A percentile compares a stretch with the other conserved stretches of the same genome.
These are phyloP conservation scores for Eupeodes corollae DNA, from an alignment of 1,140 invertebrate genomes.

Conservation along the genomic window DNA sequence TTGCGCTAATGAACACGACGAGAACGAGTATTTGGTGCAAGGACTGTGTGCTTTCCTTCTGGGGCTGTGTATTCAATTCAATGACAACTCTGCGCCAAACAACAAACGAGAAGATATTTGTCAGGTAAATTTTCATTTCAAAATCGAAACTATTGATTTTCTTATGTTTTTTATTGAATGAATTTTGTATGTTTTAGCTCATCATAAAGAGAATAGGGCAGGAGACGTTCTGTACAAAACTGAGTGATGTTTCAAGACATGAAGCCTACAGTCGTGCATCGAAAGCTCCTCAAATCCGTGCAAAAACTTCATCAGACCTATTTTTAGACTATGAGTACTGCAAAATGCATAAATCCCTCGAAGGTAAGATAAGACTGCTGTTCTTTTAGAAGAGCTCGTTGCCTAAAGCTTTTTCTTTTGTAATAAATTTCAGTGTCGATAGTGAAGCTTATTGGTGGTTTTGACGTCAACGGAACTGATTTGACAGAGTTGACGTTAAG, in stretches of 20 bases:
- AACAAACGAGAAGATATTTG: constrained; percentile 72
- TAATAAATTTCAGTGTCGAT: constrained; percentile 23
- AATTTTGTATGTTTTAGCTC: constrained; percentile 45
- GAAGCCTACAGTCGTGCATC: constrained; percentile 84
- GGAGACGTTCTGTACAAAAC: constrained; percentile 78
- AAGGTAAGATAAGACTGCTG: constrained; percentile 43
- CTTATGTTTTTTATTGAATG: neutral
- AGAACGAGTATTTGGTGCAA: constrained; percentile 75
- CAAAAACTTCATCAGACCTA: constrained; percentile 64
- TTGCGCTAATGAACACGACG: constrained; percentile 69
- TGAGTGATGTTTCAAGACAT: constrained; percentile 75
- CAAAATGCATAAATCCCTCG: constrained; percentile 67
- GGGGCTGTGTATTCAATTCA: constrained; percentile 85
- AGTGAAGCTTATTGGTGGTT: constrained; percentile 27
- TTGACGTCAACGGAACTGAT: constrained; percentile 37
- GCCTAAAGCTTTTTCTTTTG: neutral
- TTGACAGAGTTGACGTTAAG: constrained; percentile 42
- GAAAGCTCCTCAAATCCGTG: constrained; percentile 82
- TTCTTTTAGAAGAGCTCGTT: too few species aligned
- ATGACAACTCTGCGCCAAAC: constrained; percentile 71
- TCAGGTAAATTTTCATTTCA: neutral
- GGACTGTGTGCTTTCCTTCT: constrained; percentile 91
- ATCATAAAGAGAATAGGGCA: constrained; percentile 85
- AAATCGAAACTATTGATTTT: neutral
- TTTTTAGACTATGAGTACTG: constrained; percentile 95